phyloP scores from a whole-genome alignment of 1,140 invertebrate genomes.

The Nephotettix cincticeps region DNA sequence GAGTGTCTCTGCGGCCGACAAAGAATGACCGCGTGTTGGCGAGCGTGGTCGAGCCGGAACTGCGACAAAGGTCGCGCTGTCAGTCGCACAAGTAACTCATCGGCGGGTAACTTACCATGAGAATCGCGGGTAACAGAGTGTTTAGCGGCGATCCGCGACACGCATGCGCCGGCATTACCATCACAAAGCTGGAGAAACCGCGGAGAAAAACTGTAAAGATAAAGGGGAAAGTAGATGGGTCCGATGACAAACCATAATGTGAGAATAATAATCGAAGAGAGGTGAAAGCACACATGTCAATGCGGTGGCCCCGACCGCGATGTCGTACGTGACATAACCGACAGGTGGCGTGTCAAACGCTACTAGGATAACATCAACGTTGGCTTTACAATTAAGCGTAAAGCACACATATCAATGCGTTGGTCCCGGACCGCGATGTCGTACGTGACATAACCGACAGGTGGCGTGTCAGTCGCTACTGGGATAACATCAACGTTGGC shows the following conservation, averaged over 20 bases:
- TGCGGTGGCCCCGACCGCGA: not conserved
- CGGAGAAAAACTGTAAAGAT: constrained; percentile 1
- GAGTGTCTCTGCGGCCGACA: too few relatives aligned
- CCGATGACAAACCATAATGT: constrained; percentile 5
- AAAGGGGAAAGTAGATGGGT: constrained; percentile 12
- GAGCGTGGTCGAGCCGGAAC: too few relatives aligned
- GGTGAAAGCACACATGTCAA: not conserved
- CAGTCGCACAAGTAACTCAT: not conserved
- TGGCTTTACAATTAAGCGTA: too few relatives aligned
- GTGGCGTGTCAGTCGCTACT: too few relatives aligned
- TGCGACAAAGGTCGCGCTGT: too few relatives aligned
- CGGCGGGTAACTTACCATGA: not conserved
- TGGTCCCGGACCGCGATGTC: not conserved
- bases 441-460: too few relatives aligned
- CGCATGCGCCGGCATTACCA: constrained; percentile 1
- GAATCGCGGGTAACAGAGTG: not conserved
- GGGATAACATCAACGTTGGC: too few relatives aligned
- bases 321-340: too few relatives aligned
- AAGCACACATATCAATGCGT: not conserved
- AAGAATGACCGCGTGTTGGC: not conserved
- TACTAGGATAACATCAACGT: too few relatives aligned
- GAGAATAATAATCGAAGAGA: not conserved
- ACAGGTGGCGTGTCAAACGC: too few relatives aligned
- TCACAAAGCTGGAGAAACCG: constrained; percentile 4
- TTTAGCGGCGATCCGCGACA: not conserved